These are phyloP conservation scores for Drosophila takahashii DNA, from an alignment of 1,140 invertebrate species.

Conservation along the genomic window DNA sequence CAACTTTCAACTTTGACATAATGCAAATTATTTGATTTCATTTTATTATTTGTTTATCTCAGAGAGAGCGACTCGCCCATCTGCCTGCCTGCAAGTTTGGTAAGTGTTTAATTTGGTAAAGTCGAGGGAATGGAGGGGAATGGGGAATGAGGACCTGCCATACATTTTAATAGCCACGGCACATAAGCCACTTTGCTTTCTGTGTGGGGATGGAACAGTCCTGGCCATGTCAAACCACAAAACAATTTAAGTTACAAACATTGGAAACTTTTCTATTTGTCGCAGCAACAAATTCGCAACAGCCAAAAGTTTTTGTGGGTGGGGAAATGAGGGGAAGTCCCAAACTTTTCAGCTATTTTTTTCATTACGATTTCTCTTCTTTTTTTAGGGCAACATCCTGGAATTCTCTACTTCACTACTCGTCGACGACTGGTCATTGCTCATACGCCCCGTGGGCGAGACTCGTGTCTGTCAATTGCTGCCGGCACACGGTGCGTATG, in stretches of 20 bases:
- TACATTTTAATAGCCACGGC: slow-evolving; percentile 65
- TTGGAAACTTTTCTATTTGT: slow-evolving; percentile 73
- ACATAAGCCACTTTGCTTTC: slow-evolving; percentile 67
- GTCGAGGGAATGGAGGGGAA: background rate
- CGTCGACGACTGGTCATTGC: slow-evolving; percentile 12
- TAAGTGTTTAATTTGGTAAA: slow-evolving; percentile 51
- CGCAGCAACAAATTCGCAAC: slow-evolving; percentile 49
- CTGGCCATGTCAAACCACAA: slow-evolving; percentile 70
- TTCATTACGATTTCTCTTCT: slow-evolving; percentile 6
- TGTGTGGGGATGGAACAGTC: slow-evolving; percentile 22
- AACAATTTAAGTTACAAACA: slow-evolving; percentile 78
- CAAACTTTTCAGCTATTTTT: slow-evolving; percentile 39
- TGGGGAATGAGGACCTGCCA: slow-evolving; percentile 36
- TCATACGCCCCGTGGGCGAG: slow-evolving; percentile 17
- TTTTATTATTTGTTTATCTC: slow-evolving; percentile 65
- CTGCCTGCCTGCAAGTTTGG: slow-evolving; percentile 18
- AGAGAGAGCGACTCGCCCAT: background rate
- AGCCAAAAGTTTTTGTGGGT: slow-evolving; percentile 41
- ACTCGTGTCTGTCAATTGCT: slow-evolving; percentile 31
- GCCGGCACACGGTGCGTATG: slow-evolving; percentile 60
- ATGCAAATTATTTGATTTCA: slow-evolving; percentile 77
- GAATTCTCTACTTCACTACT: background rate
- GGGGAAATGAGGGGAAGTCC: slow-evolving; percentile 1
- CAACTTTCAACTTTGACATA: slow-evolving; percentile 71
- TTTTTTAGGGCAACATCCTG: slow-evolving; percentile 19